These are phyloP conservation scores for Zygogramma bicolorata DNA, from an alignment of 2,888 invertebrate species.

Conservation along the genomic window DNA sequence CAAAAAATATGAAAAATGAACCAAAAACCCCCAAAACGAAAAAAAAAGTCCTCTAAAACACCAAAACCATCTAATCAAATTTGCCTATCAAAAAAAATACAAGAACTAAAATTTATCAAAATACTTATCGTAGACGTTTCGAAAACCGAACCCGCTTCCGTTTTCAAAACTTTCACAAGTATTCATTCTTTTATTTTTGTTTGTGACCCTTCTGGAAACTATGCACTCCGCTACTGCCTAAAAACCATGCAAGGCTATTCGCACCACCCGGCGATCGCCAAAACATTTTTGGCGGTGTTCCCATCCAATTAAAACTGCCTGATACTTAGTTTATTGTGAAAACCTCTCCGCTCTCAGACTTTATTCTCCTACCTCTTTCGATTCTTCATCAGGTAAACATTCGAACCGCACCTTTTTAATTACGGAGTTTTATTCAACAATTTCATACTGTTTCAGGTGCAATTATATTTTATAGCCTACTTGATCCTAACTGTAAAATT, in stretches of 20 bases:
- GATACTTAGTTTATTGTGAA: constrained; percentile 5
- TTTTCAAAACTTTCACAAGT: no score
- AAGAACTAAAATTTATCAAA: no score
- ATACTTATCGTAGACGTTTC: no score
- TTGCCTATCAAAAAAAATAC: no score
- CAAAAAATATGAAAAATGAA: no score
- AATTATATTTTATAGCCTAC: constrained; percentile 18
- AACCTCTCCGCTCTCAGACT: not conserved
- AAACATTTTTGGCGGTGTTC: constrained; percentile 21
- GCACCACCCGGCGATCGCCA: constrained; percentile 14
- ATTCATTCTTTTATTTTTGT: no score
- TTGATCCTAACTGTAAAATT: not conserved
- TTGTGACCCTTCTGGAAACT: not conserved
- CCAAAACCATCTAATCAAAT: no score
- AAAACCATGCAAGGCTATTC: not conserved
- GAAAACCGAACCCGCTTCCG: no score
- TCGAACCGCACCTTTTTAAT: constrained; percentile 21
- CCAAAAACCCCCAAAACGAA: no score
- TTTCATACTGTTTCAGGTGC: constrained; percentile 23
- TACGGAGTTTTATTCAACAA: constrained; percentile 11
- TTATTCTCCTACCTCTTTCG: not conserved
- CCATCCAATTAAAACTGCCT: constrained; percentile 21
- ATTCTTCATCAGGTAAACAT: constrained; percentile 12
- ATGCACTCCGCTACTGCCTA: not conserved
- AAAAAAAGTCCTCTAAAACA: no score